Evolutionary conservation across 2,888 invertebrate species (phyloP).

Genomic region (Drosophila neutralis): DNA sequence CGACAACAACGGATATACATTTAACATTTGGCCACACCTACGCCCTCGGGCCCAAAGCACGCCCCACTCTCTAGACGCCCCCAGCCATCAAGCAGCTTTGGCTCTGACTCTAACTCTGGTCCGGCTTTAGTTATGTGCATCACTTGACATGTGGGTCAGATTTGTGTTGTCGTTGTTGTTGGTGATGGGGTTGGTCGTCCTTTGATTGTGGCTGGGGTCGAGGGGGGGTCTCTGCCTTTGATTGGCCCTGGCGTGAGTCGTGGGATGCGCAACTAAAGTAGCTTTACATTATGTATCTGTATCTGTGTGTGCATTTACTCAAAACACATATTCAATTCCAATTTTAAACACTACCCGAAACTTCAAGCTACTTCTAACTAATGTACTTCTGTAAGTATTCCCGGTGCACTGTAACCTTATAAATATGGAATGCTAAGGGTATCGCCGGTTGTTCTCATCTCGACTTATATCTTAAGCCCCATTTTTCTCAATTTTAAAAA

Average conservation of each 20-base stretch:
- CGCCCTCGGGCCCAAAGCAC: constrained; percentile 40
- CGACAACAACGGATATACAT: constrained; percentile 36
- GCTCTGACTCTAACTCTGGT: constrained; percentile 3
- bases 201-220: constrained; percentile 1
- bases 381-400: background rate
- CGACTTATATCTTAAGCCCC: background rate
- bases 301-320: background rate
- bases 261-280: constrained; percentile 23
- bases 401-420: too few relatives aligned
- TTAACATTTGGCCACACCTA: constrained; percentile 74
- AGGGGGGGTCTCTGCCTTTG: constrained; percentile 31
- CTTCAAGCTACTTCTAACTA: background rate
- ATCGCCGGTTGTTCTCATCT: background rate
- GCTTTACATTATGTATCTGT: constrained; percentile 6
- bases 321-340: background rate
- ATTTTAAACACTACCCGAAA: background rate
- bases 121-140: constrained; percentile 39
- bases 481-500: background rate
- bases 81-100: constrained; percentile 33
- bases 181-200: constrained; percentile 32
- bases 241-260: constrained; percentile 39
- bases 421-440: background rate
- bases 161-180: constrained; percentile 11
- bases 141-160: constrained; percentile 62
- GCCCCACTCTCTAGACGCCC: constrained; percentile 8